Evolutionary conservation across 2,888 invertebrate genomes (phyloP).

Genomic region (Oeneis ivallda): DNA sequence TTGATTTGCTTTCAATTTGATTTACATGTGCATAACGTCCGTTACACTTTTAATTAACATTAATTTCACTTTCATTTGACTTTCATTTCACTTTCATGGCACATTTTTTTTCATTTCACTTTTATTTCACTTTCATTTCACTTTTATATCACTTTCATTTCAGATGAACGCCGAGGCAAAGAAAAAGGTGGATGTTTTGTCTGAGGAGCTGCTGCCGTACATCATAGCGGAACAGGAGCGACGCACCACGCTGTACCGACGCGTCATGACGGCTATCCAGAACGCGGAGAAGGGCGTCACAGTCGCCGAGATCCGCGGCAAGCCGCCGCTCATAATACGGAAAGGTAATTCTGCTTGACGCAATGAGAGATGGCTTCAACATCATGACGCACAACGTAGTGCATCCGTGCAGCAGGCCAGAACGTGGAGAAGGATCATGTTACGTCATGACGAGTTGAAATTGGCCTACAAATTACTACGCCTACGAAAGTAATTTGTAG

Average conservation of each 20-base stretch:
- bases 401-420: too few relatives aligned
- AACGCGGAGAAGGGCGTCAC: constrained; percentile 75
- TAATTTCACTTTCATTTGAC: too few relatives aligned
- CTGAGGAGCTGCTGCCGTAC: constrained; percentile 71
- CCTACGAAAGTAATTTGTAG: too few relatives aligned
- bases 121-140: neutral
- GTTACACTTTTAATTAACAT: too few relatives aligned
- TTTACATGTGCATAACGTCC: too few relatives aligned
- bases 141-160: neutral
- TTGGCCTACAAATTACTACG: too few relatives aligned
- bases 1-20: too few relatives aligned
- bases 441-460: too few relatives aligned
- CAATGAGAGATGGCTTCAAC: too few relatives aligned
- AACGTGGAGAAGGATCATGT: too few relatives aligned
- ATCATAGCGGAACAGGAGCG: constrained; percentile 75
- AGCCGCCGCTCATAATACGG: constrained; percentile 66
- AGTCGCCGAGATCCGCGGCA: constrained; percentile 69
- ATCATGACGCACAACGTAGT: too few relatives aligned
- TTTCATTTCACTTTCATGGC: neutral
- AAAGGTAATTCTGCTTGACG: constrained; percentile 62
- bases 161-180: constrained; percentile 75
- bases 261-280: constrained; percentile 73
- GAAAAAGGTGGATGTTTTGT: constrained; percentile 73
- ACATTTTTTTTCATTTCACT: neutral
- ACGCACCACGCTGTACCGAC: constrained; percentile 63